Evolutionary conservation across 2,113 vertebrate genomes (phyloP).

Genomic region (Coracopsis vasa): DNA sequence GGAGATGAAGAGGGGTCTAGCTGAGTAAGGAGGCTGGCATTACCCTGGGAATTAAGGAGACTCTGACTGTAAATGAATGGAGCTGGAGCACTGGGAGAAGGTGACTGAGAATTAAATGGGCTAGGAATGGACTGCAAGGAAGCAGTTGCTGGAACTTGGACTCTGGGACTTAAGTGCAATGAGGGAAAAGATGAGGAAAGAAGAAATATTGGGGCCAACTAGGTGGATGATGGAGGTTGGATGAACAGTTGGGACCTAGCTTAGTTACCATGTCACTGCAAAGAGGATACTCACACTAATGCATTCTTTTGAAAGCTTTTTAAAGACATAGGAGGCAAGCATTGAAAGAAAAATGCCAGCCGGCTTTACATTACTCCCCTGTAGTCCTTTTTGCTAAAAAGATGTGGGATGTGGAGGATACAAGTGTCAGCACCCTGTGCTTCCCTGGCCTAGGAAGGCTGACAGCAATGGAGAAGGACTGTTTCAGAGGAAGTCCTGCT

Average conservation of each 20-base stretch:
- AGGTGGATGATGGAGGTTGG: background rate
- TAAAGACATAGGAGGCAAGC: background rate
- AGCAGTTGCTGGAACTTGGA: background rate
- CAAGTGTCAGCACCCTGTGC: background rate
- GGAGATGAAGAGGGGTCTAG: background rate
- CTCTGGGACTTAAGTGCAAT: background rate
- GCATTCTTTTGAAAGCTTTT: background rate
- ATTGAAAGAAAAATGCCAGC: background rate
- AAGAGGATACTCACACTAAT: background rate
- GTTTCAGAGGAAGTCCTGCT: background rate
- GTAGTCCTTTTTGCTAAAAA: background rate
- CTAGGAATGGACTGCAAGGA: background rate
- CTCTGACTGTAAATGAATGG: background rate
- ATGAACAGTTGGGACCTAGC: background rate
- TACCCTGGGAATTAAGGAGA: background rate
- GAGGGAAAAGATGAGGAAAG: background rate
- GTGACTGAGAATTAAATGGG: background rate
- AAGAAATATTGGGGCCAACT: background rate
- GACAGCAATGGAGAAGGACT: background rate
- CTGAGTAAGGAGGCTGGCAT: background rate
- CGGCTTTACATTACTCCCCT: background rate
- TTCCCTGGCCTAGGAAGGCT: background rate
- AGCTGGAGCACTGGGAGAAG: background rate
- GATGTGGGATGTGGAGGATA: background rate
- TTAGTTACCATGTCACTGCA: background rate